Percentiles rank a stretch among this genome's conserved stretches.
These are phyloP conservation scores for Perdita meconis DNA, from an alignment of 2,888 invertebrate species.

Conservation along the genomic window DNA sequence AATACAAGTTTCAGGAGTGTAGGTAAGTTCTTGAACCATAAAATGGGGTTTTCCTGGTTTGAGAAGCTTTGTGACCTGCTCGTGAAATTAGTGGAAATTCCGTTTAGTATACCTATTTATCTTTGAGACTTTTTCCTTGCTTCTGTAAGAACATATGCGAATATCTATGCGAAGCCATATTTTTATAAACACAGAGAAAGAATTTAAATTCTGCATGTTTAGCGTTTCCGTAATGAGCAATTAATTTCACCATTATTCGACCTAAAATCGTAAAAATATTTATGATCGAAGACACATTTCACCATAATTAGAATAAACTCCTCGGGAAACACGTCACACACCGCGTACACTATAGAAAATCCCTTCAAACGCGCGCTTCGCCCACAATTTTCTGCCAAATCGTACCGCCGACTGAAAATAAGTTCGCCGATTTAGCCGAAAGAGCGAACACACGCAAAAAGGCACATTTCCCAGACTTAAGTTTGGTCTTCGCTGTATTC, in stretches of 20 bases:
- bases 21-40: not conserved
- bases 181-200: too few relatives aligned
- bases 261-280: too few relatives aligned
- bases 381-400: constrained; percentile 1
- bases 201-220: too few relatives aligned
- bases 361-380: not conserved
- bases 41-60: constrained; percentile 25
- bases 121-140: not conserved
- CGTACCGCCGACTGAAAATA: not conserved
- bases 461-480: constrained; percentile 16
- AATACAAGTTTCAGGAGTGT: not conserved
- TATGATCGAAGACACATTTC: too few relatives aligned
- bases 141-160: too few relatives aligned
- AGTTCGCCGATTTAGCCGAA: not conserved
- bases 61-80: not conserved
- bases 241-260: too few relatives aligned
- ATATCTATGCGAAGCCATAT: too few relatives aligned
- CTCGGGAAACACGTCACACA: too few relatives aligned
- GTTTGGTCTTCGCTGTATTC: constrained; percentile 19
- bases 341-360: too few relatives aligned
- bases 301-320: too few relatives aligned
- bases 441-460: constrained; percentile 2
- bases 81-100: constrained; percentile 5
- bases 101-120: not conserved
- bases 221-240: too few relatives aligned